Evolutionary conservation across 1,140 invertebrate genomes (phyloP).

Genomic region (Zaprionus lachaisei): DNA sequence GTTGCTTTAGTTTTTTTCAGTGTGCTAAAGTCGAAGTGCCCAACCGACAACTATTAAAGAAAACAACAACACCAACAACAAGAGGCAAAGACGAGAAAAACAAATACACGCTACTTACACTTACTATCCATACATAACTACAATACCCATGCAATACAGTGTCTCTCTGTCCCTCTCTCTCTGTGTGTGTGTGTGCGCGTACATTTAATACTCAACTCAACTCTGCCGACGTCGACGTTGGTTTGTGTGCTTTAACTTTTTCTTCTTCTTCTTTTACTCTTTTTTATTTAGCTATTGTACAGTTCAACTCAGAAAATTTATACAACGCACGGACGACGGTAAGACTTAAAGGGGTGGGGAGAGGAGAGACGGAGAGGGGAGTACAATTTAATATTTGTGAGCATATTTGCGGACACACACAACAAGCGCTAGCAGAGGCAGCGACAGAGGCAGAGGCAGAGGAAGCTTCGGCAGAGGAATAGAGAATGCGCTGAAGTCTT

Average conservation of each 20-base stretch:
- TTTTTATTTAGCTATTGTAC: slow-evolving; percentile 79
- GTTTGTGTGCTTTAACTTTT: slow-evolving; percentile 56
- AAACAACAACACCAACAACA: slow-evolving; percentile 42
- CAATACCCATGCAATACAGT: slow-evolving; percentile 38
- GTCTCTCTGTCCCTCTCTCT: slow-evolving; percentile 4
- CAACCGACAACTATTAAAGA: slow-evolving; percentile 71
- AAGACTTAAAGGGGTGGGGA: neutral
- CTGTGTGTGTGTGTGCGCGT: slow-evolving; percentile 31
- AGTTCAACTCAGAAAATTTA: slow-evolving; percentile 78
- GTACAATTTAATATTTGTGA: slow-evolving; percentile 79
- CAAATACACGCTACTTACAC: slow-evolving; percentile 81
- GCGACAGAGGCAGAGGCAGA: slow-evolving; percentile 20
- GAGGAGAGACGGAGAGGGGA: slow-evolving; percentile 17
- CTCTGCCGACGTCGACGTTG: slow-evolving; percentile 36
- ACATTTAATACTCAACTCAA: slow-evolving; percentile 57
- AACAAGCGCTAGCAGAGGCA: slow-evolving; percentile 38
- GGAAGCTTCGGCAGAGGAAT: slow-evolving; percentile 16
- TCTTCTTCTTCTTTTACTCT: slow-evolving; percentile 34
- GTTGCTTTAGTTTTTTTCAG: slow-evolving; percentile 44
- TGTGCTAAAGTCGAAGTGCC: slow-evolving; percentile 54
- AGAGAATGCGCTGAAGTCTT: slow-evolving; percentile 33
- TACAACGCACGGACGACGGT: slow-evolving; percentile 50
- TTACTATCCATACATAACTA: slow-evolving; percentile 72
- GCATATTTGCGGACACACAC: slow-evolving; percentile 66
- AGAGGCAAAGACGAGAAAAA: slow-evolving; percentile 64